Conservation (phyloP, 2,113 vertebrate species). For the Dipodomys stephensi region DNA sequence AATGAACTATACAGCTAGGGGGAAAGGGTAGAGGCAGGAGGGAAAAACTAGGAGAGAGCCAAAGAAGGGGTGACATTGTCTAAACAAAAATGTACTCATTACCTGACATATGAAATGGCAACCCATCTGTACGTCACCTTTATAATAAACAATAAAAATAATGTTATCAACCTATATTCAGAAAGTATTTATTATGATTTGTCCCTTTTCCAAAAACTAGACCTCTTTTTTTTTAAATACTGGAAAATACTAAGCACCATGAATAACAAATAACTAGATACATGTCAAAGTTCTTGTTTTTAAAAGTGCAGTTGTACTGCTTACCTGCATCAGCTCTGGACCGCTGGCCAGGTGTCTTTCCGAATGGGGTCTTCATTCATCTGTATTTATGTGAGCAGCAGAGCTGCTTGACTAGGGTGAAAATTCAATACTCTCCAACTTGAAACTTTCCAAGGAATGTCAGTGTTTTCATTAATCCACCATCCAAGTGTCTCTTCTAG, state of each 20-base stretch:
- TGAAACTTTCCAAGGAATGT: slow-evolving; percentile 70
- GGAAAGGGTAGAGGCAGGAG: no score
- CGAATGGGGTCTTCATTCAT: slow-evolving; percentile 99
- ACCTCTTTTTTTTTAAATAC: background rate
- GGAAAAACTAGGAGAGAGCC: no score
- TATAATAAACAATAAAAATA: no score
- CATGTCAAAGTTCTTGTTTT: background rate
- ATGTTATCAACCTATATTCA: no score
- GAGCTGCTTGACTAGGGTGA: slow-evolving; percentile 92
- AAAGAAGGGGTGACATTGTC: no score
- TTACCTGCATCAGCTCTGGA: slow-evolving; percentile 98
- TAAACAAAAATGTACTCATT: no score
- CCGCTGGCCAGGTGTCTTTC: slow-evolving; percentile 95
- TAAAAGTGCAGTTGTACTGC: slow-evolving; percentile 21
- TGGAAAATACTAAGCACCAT: background rate
- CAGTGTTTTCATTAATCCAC: slow-evolving; percentile 83
- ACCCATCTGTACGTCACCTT: no score
- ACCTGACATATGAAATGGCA: no score
- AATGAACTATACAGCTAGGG: no score
- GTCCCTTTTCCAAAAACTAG: background rate
- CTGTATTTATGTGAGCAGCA: slow-evolving; percentile 95
- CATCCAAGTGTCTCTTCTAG: slow-evolving; percentile 79
- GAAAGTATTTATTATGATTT: background rate
- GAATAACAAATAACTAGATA: background rate
- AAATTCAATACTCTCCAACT: slow-evolving; percentile 84